Conservation (phyloP, 2,797 vertebrate genomes). For the Coregonus suidteri region DNA sequence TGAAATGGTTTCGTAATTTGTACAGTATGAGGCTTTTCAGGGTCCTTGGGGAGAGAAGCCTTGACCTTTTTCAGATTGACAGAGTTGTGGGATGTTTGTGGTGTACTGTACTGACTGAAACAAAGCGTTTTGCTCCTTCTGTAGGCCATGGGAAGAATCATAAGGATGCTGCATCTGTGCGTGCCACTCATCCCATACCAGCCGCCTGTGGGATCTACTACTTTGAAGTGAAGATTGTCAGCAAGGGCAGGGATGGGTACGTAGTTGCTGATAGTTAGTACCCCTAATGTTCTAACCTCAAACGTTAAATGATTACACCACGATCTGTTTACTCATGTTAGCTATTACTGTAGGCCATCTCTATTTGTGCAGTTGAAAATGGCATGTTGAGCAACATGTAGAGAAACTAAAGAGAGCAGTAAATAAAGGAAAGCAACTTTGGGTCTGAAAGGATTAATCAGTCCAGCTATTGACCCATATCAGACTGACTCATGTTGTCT, state of each 20-base stretch:
- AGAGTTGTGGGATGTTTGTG: background rate
- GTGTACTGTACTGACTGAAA: background rate
- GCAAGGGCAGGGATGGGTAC: constrained; percentile 98
- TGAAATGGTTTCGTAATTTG: background rate
- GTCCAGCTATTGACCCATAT: background rate
- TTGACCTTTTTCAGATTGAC: background rate
- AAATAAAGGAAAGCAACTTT: background rate
- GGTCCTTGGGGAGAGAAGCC: no score
- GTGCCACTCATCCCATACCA: constrained; percentile 94
- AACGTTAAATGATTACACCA: background rate
- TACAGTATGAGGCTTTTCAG: background rate
- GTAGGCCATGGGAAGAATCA: constrained; percentile 98
- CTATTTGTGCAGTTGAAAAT: background rate
- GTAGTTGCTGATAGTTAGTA: constrained; percentile 37
- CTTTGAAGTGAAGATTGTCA: constrained; percentile 98
- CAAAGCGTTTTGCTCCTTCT: constrained; percentile 31
- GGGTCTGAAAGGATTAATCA: background rate
- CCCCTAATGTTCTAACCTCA: no score
- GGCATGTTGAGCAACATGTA: background rate
- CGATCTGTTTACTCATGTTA: background rate
- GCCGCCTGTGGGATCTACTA: constrained; percentile 98
- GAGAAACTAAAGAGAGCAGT: background rate
- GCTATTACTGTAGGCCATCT: background rate
- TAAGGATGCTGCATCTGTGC: constrained; percentile 95
- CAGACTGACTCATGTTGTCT: background rate